Evolutionary conservation across 2,113 vertebrate species (phyloP), one percentile per base, ranked within the genome.

Genomic region (Apeltes quadracus): DNA sequence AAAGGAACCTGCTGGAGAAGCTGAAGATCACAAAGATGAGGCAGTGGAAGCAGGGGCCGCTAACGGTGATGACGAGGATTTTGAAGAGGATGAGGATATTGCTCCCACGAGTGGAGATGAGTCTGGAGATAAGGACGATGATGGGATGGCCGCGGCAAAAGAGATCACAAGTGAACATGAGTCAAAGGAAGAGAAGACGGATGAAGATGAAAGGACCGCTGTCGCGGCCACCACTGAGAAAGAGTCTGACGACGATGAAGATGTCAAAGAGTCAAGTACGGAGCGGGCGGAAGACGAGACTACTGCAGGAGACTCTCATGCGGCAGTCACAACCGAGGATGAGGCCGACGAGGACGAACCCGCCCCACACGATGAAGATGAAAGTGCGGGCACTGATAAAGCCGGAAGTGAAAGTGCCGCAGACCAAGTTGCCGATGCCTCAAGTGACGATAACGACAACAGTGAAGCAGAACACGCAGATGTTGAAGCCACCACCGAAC

Each of bases 81-180:
- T 16, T 23, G 70, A 54, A 9, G 55, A 75, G 9, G 55, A 75
- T 38, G 69, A 65, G 71, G 62, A 74, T 9, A n/a, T n/a, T 4
- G 18, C 29, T 43, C 25, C 34, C 16, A 58, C 25, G 1, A 53
- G 43, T 14, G 62, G 34, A 18, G 48, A 76, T 72, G 81, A 50
- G 18, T 56, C 57, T 55, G 29, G 50, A 13, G 53, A 76, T 12
- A 23, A 81, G 79, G 81, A 76, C 6, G 48, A 82, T 54, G 69
- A 74, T 29, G 66, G 65, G 27, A 25, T 2, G 5, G 29, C 22
- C 27, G 32, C 3, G 2, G 56, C 36, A 36, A 36, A 76, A 29
- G 64, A 61, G 20, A 32, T 64, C 6, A 3, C 6, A 27, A 55
- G n/a, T 56, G 39, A 64, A 7, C 23, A 62, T 11, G 57, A 41